phyloP scores from a whole-genome alignment of 2,888 invertebrate genomes.

The Brenthis hecate region DNA sequence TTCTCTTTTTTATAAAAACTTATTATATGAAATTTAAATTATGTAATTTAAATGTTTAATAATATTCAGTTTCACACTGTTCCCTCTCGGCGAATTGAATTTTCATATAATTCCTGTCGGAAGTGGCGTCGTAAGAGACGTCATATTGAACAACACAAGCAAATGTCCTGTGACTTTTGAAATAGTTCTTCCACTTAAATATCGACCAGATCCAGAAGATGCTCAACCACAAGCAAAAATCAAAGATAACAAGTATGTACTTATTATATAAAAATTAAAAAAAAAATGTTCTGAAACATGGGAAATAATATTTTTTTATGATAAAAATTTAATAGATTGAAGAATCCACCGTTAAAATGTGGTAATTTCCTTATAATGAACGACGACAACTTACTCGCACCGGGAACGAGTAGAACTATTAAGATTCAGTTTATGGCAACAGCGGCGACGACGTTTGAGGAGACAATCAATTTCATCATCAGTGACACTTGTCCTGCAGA shows the following conservation, averaged over 20 bases:
- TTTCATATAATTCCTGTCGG: constrained; percentile 83
- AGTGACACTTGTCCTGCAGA: constrained; percentile 78
- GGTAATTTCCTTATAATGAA: constrained; percentile 72
- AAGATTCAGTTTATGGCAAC: constrained; percentile 69
- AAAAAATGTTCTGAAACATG: no score
- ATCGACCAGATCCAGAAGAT: constrained; percentile 50
- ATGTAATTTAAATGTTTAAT: no score
- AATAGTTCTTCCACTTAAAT: constrained; percentile 62
- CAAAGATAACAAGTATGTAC: constrained; percentile 63
- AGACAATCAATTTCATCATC: constrained; percentile 70
- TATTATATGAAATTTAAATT: no score
- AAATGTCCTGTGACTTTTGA: constrained; percentile 81
- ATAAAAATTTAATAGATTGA: constrained; percentile 53
- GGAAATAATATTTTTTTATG: neutral
- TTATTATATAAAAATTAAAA: neutral
- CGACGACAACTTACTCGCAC: constrained; percentile 72
- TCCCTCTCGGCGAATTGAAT: constrained; percentile 81
- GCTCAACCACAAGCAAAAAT: constrained; percentile 42
- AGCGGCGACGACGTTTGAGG: constrained; percentile 62
- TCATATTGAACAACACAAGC: constrained; percentile 83
- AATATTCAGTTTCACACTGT: constrained; percentile 77
- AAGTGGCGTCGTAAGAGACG: constrained; percentile 74
- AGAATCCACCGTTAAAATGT: constrained; percentile 66
- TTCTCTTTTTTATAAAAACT: no score
- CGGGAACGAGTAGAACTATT: constrained; percentile 69